Evolutionary conservation across 92 coral and sea anemone genomes (phyloP).

Genomic region (Epizoanthus stellaris): DNA sequence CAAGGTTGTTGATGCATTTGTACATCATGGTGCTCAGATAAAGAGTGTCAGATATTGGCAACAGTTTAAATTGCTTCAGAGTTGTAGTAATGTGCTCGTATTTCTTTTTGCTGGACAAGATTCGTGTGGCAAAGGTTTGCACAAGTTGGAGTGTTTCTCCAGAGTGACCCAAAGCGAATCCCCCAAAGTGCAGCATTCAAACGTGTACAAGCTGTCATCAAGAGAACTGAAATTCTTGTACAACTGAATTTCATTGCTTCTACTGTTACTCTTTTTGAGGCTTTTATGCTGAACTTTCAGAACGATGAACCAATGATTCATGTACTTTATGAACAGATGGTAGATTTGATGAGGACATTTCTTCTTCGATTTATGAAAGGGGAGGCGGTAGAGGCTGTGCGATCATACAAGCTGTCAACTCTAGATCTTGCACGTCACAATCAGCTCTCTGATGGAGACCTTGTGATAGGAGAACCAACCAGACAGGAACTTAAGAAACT

Average conservation of each 20-base stretch:
- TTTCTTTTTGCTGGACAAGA: too few species aligned
- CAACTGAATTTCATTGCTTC: slow-evolving; percentile 45
- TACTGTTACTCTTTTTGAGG: slow-evolving; percentile 42
- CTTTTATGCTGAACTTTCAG: slow-evolving; percentile 43
- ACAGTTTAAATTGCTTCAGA: too few species aligned
- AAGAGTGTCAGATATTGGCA: too few species aligned
- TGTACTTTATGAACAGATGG: slow-evolving; percentile 27
- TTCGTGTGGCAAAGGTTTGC: too few species aligned
- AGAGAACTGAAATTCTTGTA: slow-evolving; percentile 45
- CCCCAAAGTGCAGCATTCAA: slow-evolving; percentile 53
- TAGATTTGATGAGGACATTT: slow-evolving; percentile 38
- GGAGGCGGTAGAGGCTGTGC: slow-evolving; percentile 44
- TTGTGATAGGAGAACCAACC: slow-evolving; percentile 57
- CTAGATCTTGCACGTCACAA: slow-evolving; percentile 46
- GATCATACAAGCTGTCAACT: slow-evolving; percentile 34
- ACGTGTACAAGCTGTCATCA: slow-evolving; percentile 40
- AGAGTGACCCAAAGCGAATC: slow-evolving; percentile 42
- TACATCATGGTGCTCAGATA: too few species aligned
- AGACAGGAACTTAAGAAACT: slow-evolving; percentile 35
- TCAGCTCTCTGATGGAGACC: slow-evolving; percentile 44
- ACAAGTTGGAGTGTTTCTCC: background rate
- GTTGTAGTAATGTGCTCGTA: too few species aligned
- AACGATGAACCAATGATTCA: slow-evolving; percentile 45
- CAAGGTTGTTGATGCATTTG: too few species aligned
- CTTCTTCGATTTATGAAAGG: slow-evolving; percentile 52